Base-by-base conservation (phyloP, 2,797 vertebrate species). In the Anomalospiza imberbis region DNA sequence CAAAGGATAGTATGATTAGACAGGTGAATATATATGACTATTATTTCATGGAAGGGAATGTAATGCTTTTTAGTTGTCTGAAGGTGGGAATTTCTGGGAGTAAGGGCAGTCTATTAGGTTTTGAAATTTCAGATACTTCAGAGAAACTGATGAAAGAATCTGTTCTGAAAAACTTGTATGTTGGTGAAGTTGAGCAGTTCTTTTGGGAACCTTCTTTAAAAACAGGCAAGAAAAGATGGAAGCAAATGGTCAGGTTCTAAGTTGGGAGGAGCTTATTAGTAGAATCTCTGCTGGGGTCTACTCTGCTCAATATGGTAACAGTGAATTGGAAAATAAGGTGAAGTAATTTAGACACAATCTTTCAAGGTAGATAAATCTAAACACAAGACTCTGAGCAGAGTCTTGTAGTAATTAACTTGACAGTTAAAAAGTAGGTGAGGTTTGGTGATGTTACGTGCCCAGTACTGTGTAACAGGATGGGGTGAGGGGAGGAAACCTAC, bases 301-400 rank as follows among this genome's bases (percentile, higher is more conserved):
- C 12, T 80, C 19, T 71, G n/a, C 44, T 84, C 34, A 42, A 9
- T 63, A 7, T 0, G 0, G 24, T 79, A 38, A 58, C 4, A 16
- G 28, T 47, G 25, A 63, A 34, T 18, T 60, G 48, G 45, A 92
- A 85, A 75, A 77, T 19, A 91, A 48, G 7, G 28, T 78, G 36
- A 71, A 60, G 14, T 63, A 42, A 87, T 53, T 75, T n/a, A 15
- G 14, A 48, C 42, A n/a, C 6, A 44, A 0, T 31, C 36, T 86
- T 74, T 63, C 13, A 51, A 40, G 45, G 13, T 1, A 32, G 13
- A 20, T 60, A 44, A 36, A 38, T 74, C 62, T 71, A 67, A 63
- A 57, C 3, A 38, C 4, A 54, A 34, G 17, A 28, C 28, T 91
- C 10, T 32, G 36, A n/a, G 44, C 44, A 67, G 66, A 67, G 31